Conservation (phyloP, 2,797 vertebrate genomes). For the Thunnus albacares region DNA sequence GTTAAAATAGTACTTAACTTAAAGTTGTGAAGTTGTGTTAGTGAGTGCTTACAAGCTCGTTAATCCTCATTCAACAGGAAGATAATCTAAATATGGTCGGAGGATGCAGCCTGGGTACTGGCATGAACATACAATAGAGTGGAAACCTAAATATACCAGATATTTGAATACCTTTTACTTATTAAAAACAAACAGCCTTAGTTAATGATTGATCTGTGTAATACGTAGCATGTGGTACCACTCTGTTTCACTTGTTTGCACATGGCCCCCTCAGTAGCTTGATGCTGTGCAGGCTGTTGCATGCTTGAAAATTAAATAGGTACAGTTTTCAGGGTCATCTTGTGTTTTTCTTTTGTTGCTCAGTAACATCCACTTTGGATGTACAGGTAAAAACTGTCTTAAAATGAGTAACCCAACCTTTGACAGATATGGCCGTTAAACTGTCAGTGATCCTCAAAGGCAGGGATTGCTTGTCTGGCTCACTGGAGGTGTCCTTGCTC, state of each 20-base stretch:
- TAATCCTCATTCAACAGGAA: constrained; percentile 24
- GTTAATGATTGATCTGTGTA: neutral
- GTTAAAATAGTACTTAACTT: neutral
- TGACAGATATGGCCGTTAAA: neutral
- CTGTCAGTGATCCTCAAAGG: neutral
- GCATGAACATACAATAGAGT: neutral
- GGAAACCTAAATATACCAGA: neutral
- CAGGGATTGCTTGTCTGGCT: neutral
- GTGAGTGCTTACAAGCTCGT: constrained; percentile 12
- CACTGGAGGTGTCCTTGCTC: neutral
- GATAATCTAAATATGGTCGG: neutral
- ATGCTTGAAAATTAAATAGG: neutral
- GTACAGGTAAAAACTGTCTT: neutral
- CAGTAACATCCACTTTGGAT: neutral
- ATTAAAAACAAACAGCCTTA: neutral
- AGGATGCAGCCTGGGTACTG: neutral
- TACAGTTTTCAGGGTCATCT: neutral
- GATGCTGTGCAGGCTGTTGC: neutral
- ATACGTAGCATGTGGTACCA: neutral
- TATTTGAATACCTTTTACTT: neutral
- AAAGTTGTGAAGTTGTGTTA: constrained; percentile 13
- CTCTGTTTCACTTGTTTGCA: neutral
- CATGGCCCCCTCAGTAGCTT: neutral
- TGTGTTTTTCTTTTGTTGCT: neutral
- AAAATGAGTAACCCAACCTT: neutral